phyloP scores from a whole-genome alignment of 53 echinoderm and acorn worm species.

The Temnopleurus reevesii region DNA sequence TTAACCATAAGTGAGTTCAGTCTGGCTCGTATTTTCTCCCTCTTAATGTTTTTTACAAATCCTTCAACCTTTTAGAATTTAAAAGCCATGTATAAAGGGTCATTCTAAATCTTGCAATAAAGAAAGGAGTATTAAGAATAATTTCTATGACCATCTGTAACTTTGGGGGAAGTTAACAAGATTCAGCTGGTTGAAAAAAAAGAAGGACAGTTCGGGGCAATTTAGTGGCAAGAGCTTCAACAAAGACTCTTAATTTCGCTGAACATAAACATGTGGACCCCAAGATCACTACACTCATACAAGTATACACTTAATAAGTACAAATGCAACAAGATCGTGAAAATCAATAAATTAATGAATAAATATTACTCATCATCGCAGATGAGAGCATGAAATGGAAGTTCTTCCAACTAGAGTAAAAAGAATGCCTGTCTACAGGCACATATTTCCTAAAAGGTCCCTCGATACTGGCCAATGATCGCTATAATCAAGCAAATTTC shows the following conservation, averaged over 20 bases:
- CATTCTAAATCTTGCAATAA: no score
- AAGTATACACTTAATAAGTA: not conserved
- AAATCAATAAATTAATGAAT: slow-evolving; percentile 50
- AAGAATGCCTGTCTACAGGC: not conserved
- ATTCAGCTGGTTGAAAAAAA: not conserved
- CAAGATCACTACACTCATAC: not conserved
- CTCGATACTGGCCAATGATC: no score
- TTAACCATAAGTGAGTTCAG: no score
- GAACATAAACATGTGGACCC: not conserved
- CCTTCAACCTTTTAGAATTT: no score
- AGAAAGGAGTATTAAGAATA: no score
- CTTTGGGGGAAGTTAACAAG: no score
- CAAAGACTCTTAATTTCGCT: no score
- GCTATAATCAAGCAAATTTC: not conserved
- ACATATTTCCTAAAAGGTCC: not conserved
- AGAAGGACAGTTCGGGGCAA: not conserved
- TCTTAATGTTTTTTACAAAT: no score
- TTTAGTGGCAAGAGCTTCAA: not conserved
- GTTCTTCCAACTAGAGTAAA: not conserved
- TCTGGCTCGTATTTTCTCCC: no score
- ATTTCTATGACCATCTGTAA: no score
- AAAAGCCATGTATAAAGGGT: no score
- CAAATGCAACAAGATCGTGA: not conserved
- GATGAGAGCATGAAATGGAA: not conserved
- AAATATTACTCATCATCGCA: slow-evolving; percentile 33